These are phyloP conservation scores for Chaitophorus viminalis DNA, from an alignment of 2,888 invertebrate genomes.

Conservation along the genomic window DNA sequence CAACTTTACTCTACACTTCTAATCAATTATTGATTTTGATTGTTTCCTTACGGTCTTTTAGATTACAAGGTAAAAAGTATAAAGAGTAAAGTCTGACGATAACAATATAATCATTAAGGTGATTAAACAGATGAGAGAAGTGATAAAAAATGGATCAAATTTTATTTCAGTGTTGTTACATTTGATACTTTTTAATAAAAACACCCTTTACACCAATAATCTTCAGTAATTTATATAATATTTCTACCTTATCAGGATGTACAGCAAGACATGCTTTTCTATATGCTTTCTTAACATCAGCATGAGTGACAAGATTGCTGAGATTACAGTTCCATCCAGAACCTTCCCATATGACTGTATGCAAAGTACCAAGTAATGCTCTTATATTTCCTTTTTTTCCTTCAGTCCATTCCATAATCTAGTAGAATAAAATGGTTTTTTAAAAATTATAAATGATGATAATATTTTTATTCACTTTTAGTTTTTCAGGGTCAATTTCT, in stretches of 20 bases:
- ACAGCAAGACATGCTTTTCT: conserved; percentile 95
- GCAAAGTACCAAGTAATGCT: conserved; percentile 92
- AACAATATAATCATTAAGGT: no score
- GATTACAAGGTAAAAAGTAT: no score
- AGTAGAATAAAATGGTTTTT: conserved; percentile 60
- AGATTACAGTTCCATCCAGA: conserved; percentile 96
- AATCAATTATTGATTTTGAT: no score
- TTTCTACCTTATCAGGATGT: conserved; percentile 96
- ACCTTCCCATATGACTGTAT: conserved; percentile 92
- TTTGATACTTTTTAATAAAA: no score
- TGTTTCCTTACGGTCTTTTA: no score
- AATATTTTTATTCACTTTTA: conserved; percentile 70
- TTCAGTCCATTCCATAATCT: conserved; percentile 82
- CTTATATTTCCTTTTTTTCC: conserved; percentile 97
- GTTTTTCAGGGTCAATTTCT: conserved; percentile 91
- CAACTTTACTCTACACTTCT: no score
- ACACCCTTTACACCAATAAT: no score
- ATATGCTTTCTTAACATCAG: conserved; percentile 96
- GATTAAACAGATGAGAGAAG: no score
- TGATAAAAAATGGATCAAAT: no score
- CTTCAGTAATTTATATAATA: neutral
- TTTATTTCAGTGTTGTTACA: no score
- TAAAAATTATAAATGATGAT: conserved; percentile 4
- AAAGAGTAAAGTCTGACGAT: no score
- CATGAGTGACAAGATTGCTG: conserved; percentile 89